Base-by-base conservation (phyloP, 1,140 invertebrate genomes). In the Chrysopa pallens region DNA sequence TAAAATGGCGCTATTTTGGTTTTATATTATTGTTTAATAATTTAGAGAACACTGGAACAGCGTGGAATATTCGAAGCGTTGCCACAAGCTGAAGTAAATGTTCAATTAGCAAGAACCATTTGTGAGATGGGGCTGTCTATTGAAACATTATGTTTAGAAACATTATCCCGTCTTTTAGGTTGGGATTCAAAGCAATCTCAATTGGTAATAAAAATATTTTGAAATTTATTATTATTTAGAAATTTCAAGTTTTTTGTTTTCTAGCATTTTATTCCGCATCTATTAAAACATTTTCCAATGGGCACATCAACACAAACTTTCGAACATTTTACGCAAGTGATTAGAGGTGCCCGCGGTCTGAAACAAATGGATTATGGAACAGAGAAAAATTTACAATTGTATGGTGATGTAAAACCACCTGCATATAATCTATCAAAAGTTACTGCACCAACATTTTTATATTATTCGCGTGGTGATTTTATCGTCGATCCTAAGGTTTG, bases 361-460 rank as follows among this genome's bases (percentile, higher is more conserved):
- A 31, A 23, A 5, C 56, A 61, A 35, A 70, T 61, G 42, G 66
- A 72, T 47, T 59, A 63, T 43, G 64, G 64, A 1, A 48, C 51
- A 7, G n/a, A 46, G 6, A 57, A 55, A 27, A 76, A 76, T 52
- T 54, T 67, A 41, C 42, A 52, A 8, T 41, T 56, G 6, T 75
- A 75, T 46, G 60, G 60, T 8, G 59, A 56, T 23, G 38, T 53
- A 1, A 53, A 48, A 31, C 71, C 74, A 7, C 73, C 73, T 1
- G 54, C 56, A 1, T 79, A 78, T 48, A 63, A 74, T 47, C 50
- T 78, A n/a, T 59, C 59, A 2, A 70, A 69, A 46, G 69, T 84
- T 11, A 72, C 64, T 2, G 66, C 70, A 9, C 80, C 79, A n/a
- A 67, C 73, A 2, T 64, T 69, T 39, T 55, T 82, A 2, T 69